A percentile compares a stretch with the other conserved stretches of the same genome.
These are phyloP conservation scores for Oscheius sp. DNA, from an alignment of 1,140 invertebrate species.

Conservation along the genomic window DNA sequence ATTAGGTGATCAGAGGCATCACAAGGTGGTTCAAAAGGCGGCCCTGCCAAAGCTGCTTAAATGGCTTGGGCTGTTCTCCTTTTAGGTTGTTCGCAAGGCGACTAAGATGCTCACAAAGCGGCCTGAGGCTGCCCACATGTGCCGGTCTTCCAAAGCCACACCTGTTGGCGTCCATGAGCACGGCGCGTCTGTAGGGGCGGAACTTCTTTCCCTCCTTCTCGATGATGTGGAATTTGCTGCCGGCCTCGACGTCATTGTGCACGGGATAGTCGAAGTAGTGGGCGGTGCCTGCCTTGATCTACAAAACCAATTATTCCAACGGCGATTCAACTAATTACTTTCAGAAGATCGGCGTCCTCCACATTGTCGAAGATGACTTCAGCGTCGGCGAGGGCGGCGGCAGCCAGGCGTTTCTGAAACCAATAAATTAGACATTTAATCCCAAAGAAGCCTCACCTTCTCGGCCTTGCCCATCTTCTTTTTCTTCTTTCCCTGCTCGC, in stretches of 20 bases:
- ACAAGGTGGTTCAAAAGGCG: too few relatives aligned
- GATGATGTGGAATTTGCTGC: conserved; percentile 31
- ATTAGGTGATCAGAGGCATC: too few relatives aligned
- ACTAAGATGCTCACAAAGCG: too few relatives aligned
- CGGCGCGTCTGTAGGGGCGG: conserved; percentile 16
- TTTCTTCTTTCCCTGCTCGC: conserved; percentile 13
- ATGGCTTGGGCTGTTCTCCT: too few relatives aligned
- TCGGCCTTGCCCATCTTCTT: conserved; percentile 35
- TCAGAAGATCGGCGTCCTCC: conserved; percentile 28
- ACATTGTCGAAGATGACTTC: conserved; percentile 33
- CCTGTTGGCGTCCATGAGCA: conserved; percentile 17
- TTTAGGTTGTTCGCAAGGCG: too few relatives aligned
- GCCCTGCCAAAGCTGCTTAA: too few relatives aligned
- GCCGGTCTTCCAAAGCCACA: too few relatives aligned
- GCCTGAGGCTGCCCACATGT: too few relatives aligned
- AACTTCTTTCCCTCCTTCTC: conserved; percentile 31
- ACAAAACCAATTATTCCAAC: background rate
- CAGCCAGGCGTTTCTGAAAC: conserved; percentile 21
- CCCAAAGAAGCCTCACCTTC: too few relatives aligned
- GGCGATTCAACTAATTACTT: background rate
- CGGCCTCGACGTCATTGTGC: conserved; percentile 29
- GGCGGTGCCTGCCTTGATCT: conserved; percentile 20
- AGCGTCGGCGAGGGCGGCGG: conserved; percentile 22
- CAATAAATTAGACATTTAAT: too few relatives aligned
- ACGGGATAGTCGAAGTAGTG: conserved; percentile 31